Evolutionary conservation across 2,888 invertebrate species (phyloP).

Genomic region (Agrilus mali): DNA sequence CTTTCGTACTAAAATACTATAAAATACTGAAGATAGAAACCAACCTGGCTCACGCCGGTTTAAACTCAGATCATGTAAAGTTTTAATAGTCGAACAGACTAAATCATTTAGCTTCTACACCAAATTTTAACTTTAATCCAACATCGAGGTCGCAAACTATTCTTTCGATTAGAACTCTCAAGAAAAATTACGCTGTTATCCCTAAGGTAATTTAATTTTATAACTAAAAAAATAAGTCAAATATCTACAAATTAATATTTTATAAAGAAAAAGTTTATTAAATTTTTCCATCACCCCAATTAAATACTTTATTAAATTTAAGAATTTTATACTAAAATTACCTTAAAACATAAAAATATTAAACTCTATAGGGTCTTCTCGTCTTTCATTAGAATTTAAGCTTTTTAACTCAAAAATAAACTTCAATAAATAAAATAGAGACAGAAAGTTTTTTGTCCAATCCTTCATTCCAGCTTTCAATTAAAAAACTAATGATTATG

Average conservation of each 20-base stretch:
- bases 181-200: slow-evolving; percentile 76
- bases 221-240: slow-evolving; percentile 48
- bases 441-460: slow-evolving; percentile 52
- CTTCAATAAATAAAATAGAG: slow-evolving; percentile 41
- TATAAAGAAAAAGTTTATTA: slow-evolving; percentile 40
- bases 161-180: slow-evolving; percentile 59
- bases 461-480: slow-evolving; percentile 68
- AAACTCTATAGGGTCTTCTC: slow-evolving; percentile 74
- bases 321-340: slow-evolving; percentile 21
- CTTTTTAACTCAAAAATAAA: slow-evolving; percentile 52
- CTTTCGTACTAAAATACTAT: slow-evolving; percentile 67
- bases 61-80: slow-evolving; percentile 84
- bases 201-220: slow-evolving; percentile 66
- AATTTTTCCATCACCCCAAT: slow-evolving; percentile 55
- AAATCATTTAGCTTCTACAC: slow-evolving; percentile 54
- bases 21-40: slow-evolving; percentile 61
- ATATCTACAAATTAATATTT: slow-evolving; percentile 32
- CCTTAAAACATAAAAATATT: slow-evolving; percentile 32
- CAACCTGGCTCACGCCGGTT: slow-evolving; percentile 76
- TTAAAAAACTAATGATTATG: slow-evolving; percentile 72
- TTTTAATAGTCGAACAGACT: slow-evolving; percentile 74
- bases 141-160: slow-evolving; percentile 80
- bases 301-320: slow-evolving; percentile 37
- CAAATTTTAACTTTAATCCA: slow-evolving; percentile 63
- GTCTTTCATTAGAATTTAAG: slow-evolving; percentile 53